Evolutionary conservation across 2,113 vertebrate species (phyloP).

Genomic region (Cyanistes caeruleus): DNA sequence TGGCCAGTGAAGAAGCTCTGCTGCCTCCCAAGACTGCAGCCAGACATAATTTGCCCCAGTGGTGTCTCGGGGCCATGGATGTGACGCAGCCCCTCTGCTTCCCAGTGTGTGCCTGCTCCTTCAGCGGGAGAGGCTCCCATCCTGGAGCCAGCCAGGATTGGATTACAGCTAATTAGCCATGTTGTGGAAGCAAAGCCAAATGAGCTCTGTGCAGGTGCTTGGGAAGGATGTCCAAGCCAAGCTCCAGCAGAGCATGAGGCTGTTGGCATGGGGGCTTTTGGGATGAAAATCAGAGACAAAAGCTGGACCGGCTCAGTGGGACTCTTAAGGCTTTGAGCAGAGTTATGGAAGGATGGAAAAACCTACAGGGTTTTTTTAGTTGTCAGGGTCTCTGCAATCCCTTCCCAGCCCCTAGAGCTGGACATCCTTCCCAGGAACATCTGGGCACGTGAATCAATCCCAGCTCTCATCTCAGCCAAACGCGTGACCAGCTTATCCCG

Average conservation of each 20-base stretch:
- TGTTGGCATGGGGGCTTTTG: neutral
- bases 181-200: neutral
- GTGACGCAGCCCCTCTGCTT: neutral
- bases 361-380: neutral
- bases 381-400: neutral
- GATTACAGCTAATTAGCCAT: neutral
- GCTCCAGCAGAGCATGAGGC: neutral
- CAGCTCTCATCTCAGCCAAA: neutral
- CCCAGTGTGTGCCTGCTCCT: fast-evolving
- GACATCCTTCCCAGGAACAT: neutral
- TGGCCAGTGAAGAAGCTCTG: neutral
- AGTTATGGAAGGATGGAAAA: neutral
- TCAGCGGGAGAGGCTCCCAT: neutral
- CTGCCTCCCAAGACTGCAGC: neutral
- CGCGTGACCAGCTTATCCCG: neutral
- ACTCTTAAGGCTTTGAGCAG: neutral
- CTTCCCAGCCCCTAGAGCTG: neutral
- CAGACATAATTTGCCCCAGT: neutral
- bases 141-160: neutral
- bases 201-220: neutral
- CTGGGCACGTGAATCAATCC: neutral
- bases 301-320: neutral
- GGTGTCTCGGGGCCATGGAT: fast-evolving
- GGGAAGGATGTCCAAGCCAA: neutral
- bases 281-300: neutral